Evolutionary conservation across 2,888 invertebrate genomes (phyloP), one percentile per base, ranked within the genome.

Genomic region (Eremobia ochroleuca): DNA sequence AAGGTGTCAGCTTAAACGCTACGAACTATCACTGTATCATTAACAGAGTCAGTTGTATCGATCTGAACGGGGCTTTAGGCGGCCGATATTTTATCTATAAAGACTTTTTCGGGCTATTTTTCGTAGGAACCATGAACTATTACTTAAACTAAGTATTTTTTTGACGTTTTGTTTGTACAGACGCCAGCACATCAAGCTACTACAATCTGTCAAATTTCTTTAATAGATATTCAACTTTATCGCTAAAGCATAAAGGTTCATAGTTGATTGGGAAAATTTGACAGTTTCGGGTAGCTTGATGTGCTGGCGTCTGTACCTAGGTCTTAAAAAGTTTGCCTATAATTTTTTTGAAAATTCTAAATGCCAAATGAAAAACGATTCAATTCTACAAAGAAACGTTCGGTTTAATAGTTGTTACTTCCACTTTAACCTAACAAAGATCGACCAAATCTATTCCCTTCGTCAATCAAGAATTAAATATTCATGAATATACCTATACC

Each of bases 401-500:
- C 15, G 25, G 8, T 64, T 64, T 21, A 49, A 37, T 62, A 68
- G 9, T 40, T 46, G 15, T 31, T 46, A 34, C n/a, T 49, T 52
- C 13, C 15, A 81, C n/a, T 46, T 62, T 21, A 68, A 28, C 4
- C 21, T 66, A 80, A 77, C 31, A 77, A 77, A 77, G 59, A 81
- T 70, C 61, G 82, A 82, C 69, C 61, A 55, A 55, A 61, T 82
- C 66, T 69, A 83, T 78, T 83, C 59, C 18, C 52, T 69, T 79
- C 68, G 40, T n/a, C 73, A 58, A 31, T 28, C 73, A 58, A 31
- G 28, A 43, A 69, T 83, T 25, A 69, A 82, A 62, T 58, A 83
- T 83, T 73, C 61, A 83, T 37, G 40, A 49, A 21, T 40, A 21
- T 66, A 52, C 15, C 28, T n/a, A n/a, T n/a, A n/a, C n/a, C n/a